These are phyloP conservation scores for Nematostella vectensis DNA, from an alignment of 92 coral and sea anemone genomes.

Conservation along the genomic window DNA sequence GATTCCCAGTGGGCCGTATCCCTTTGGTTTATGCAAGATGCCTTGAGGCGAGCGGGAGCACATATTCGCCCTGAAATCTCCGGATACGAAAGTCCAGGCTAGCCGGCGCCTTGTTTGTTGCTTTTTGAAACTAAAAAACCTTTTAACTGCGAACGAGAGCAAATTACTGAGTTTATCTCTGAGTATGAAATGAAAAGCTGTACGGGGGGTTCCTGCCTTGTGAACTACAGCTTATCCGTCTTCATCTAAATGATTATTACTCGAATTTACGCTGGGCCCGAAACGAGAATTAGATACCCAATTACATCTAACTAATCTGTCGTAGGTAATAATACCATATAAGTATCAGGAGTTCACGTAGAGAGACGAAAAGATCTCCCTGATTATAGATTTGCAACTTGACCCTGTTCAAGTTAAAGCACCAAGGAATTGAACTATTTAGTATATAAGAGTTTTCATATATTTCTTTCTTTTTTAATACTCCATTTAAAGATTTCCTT, in stretches of 20 bases:
- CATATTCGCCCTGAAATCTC: background rate
- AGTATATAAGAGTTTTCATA: no score
- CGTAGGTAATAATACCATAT: background rate
- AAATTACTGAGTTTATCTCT: conserved; percentile 4
- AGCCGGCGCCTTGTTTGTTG: background rate
- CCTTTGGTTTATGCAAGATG: background rate
- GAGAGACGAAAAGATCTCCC: no score
- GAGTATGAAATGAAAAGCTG: no score
- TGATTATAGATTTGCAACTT: no score
- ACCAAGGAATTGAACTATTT: no score
- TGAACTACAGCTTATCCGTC: conserved; percentile 1
- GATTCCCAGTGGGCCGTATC: conserved; percentile 4
- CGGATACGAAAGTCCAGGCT: background rate
- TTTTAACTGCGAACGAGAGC: background rate
- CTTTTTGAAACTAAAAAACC: background rate
- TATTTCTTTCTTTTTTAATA: no score
- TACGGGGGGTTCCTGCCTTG: no score
- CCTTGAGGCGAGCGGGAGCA: background rate
- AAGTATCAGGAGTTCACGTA: background rate
- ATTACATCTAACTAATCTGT: background rate
- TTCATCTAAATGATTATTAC: conserved; percentile 12
- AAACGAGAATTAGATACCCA: background rate
- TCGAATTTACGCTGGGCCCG: background rate
- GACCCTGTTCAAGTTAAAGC: no score
- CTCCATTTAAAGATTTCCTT: no score